A percentile compares a stretch with the other conserved stretches of the same genome.
Evolutionary conservation across 2,888 invertebrate genomes (phyloP).

Genomic region (Epinotia nisella): DNA sequence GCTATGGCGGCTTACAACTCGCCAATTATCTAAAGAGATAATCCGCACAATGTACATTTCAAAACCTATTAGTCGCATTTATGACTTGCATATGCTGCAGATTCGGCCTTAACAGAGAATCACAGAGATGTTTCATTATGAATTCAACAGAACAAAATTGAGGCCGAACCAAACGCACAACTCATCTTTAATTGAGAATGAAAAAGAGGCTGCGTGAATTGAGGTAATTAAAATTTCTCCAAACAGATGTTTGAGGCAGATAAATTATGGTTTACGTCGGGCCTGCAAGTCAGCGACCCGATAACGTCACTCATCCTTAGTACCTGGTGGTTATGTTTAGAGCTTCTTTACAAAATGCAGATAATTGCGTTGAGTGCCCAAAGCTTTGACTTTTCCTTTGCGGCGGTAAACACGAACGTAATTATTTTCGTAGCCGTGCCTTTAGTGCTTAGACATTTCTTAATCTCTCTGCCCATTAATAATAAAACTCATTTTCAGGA

Average conservation of each 20-base stretch:
- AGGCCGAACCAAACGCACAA: slow-evolving; percentile 17
- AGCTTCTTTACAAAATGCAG: slow-evolving; percentile 26
- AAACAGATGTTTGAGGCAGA: slow-evolving; percentile 44
- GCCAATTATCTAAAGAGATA: slow-evolving; percentile 27
- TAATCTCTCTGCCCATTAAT: slow-evolving; percentile 37
- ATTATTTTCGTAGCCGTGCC: slow-evolving; percentile 33
- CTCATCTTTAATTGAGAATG: slow-evolving; percentile 39
- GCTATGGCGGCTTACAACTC: slow-evolving; percentile 33
- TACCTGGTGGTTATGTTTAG: slow-evolving; percentile 39
- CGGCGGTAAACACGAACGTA: slow-evolving; percentile 27
- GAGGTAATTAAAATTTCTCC: slow-evolving; percentile 43
- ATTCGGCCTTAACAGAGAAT: not conserved
- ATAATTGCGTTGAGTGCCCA: slow-evolving; percentile 38
- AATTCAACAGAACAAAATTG: slow-evolving; percentile 22
- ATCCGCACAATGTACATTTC: slow-evolving; percentile 17
- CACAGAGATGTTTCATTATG: slow-evolving; percentile 11
- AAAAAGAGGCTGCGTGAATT: slow-evolving; percentile 39
- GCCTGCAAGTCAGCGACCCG: slow-evolving; percentile 39
- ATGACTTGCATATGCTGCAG: too few species aligned
- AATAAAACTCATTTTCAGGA: slow-evolving; percentile 18
- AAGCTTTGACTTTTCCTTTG: slow-evolving; percentile 43
- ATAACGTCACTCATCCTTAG: slow-evolving; percentile 43
- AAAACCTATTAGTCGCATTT: too few species aligned
- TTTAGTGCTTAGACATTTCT: slow-evolving; percentile 39
- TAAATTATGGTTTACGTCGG: slow-evolving; percentile 41